Percentiles rank a stretch among this genome's conserved stretches.
Evolutionary conservation across 1,140 invertebrate genomes (phyloP).

Genomic region (Polypedilum pembai): DNA sequence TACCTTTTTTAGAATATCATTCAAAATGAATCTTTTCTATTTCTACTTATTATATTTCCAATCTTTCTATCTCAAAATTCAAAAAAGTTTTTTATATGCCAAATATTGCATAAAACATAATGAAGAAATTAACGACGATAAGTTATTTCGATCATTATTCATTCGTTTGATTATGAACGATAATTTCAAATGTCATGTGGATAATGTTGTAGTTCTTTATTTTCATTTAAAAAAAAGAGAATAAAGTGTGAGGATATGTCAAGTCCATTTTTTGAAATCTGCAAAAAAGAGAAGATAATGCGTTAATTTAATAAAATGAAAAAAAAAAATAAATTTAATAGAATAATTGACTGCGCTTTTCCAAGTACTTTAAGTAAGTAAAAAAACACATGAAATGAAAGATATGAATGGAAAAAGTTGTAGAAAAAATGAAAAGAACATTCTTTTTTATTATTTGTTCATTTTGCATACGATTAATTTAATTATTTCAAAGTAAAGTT

Average conservation of each 20-base stretch:
- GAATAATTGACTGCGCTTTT: constrained; percentile 11
- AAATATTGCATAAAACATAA: not conserved
- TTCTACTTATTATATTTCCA: not conserved
- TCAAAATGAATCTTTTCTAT: not conserved
- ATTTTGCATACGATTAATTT: constrained; percentile 23
- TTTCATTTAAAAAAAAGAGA: not conserved
- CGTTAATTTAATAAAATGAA: not conserved
- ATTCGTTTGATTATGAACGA: not conserved
- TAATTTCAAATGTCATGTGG: not conserved
- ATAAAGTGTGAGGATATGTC: not conserved
- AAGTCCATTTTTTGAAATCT: not conserved
- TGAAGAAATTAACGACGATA: not conserved
- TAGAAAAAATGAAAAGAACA: constrained; percentile 1
- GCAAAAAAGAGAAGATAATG: not conserved
- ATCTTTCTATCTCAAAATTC: constrained; percentile 20
- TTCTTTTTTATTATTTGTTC: constrained; percentile 26
- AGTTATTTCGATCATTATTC: not conserved
- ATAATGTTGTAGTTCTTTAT: not conserved
- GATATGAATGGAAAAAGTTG: constrained; percentile 12
- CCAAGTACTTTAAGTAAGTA: not conserved
- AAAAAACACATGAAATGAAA: not conserved
- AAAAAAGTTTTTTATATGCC: constrained; percentile 25
- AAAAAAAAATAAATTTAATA: not conserved
- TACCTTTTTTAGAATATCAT: not conserved
- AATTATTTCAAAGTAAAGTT: constrained; percentile 22